phyloP scores from a whole-genome alignment of 1,140 invertebrate genomes.

The Cotesia glomerata region DNA sequence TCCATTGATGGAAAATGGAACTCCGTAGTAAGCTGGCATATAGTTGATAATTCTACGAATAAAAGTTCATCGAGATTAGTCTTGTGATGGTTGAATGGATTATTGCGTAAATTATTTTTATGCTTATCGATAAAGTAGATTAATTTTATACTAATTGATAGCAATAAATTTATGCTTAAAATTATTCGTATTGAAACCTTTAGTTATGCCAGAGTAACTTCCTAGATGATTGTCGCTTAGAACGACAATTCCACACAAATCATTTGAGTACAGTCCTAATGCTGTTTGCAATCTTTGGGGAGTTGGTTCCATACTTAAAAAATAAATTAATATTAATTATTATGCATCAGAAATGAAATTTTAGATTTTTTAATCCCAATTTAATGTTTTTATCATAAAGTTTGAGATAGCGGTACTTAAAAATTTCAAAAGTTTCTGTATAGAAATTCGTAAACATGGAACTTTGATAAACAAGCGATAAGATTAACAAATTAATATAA shows the following conservation, averaged over 20 bases:
- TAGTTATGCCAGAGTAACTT: constrained; percentile 74
- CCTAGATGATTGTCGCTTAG: constrained; percentile 81
- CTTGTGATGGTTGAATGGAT: too few species aligned
- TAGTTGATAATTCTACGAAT: constrained; percentile 66
- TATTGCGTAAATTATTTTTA: constrained; percentile 1
- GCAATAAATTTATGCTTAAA: not conserved
- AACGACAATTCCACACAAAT: constrained; percentile 86
- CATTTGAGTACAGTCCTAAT: constrained; percentile 90
- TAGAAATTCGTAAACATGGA: not conserved
- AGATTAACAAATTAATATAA: not conserved
- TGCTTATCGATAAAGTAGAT: constrained; percentile 8
- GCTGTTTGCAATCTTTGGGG: constrained; percentile 90
- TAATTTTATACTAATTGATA: constrained; percentile 13
- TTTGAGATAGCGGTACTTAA: too few species aligned
- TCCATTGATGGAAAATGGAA: constrained; percentile 90
- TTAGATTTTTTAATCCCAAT: not conserved
- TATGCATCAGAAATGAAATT: not conserved
- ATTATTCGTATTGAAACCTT: constrained; percentile 63
- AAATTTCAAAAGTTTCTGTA: too few species aligned
- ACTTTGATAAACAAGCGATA: not conserved
- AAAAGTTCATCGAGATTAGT: constrained; percentile 18
- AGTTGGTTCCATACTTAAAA: constrained; percentile 64
- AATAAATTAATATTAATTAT: constrained; percentile 24
- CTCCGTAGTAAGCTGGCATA: constrained; percentile 76
- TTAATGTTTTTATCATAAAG: too few species aligned